Evolutionary conservation across 2,888 invertebrate genomes (phyloP).

Genomic region (Hetaerina titia): DNA sequence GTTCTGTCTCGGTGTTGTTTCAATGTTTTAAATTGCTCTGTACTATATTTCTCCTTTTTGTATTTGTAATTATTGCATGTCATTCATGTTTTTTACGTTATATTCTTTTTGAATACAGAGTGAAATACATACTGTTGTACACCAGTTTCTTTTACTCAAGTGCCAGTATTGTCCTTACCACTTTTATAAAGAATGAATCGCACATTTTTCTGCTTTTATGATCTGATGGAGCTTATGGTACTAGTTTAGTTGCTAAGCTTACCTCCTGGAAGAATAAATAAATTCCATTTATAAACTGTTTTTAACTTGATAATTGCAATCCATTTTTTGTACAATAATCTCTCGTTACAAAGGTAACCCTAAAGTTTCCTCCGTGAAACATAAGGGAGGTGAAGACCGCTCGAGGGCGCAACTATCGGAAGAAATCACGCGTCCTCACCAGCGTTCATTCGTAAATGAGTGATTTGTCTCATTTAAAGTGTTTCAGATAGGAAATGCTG

Average conservation of each 20-base stretch:
- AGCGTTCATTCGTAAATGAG: too few species aligned
- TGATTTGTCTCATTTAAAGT: too few species aligned
- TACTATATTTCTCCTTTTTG: constrained; percentile 55
- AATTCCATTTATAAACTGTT: not conserved
- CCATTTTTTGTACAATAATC: not conserved
- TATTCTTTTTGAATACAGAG: not conserved
- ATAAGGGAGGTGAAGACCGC: too few species aligned
- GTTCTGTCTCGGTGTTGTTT: constrained; percentile 25
- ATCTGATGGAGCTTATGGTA: not conserved
- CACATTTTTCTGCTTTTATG: not conserved
- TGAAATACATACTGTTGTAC: constrained; percentile 32
- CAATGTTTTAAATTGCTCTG: constrained; percentile 44
- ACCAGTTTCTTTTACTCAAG: not conserved
- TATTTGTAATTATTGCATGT: constrained; percentile 49
- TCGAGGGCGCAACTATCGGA: too few species aligned
- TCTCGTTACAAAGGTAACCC: not conserved
- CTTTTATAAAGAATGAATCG: not conserved
- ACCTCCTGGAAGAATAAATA: not conserved
- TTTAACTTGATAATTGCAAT: not conserved
- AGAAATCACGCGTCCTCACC: too few species aligned
- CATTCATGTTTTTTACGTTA: constrained; percentile 45
- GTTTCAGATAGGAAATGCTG: too few species aligned
- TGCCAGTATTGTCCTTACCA: not conserved
- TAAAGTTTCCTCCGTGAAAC: too few species aligned
- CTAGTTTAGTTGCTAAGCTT: not conserved